These are phyloP conservation scores for Hylaea fasciaria DNA, from an alignment of 2,888 invertebrate species.

Conservation along the genomic window DNA sequence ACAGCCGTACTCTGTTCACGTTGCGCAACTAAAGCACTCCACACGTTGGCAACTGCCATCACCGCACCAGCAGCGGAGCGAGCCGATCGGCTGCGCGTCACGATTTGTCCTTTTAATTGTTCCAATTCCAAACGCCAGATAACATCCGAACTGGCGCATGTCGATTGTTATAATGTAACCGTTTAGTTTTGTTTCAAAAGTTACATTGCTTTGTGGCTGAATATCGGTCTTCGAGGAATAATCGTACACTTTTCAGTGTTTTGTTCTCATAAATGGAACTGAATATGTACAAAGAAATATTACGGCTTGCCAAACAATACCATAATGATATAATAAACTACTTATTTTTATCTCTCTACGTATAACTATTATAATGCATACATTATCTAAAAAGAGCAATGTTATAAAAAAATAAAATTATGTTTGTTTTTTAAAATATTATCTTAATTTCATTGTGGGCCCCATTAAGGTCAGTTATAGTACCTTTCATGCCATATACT, in stretches of 20 bases:
- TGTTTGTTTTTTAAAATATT: too few species aligned
- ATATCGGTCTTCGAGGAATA: conserved; percentile 31
- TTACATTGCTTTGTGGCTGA: conserved; percentile 15
- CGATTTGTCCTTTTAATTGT: conserved; percentile 66
- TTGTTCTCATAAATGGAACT: too few species aligned
- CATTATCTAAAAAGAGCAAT: too few species aligned
- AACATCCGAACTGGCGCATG: conserved; percentile 40
- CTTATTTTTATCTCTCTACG: too few species aligned
- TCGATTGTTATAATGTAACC: conserved; percentile 26
- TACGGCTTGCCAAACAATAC: too few species aligned
- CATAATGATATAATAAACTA: too few species aligned
- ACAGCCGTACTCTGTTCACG: conserved; percentile 48
- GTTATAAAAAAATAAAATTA: too few species aligned
- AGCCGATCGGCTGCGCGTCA: conserved; percentile 55
- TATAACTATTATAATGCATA: too few species aligned
- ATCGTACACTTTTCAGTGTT: conserved; percentile 2
- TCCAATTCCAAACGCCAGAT: conserved; percentile 55
- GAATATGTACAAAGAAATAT: too few species aligned
- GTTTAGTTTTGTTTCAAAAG: conserved; percentile 21
- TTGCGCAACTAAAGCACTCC: conserved; percentile 61
- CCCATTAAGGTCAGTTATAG: too few species aligned
- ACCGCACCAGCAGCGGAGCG: conserved; percentile 50
- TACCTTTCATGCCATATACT: too few species aligned
- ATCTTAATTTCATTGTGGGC: too few species aligned
- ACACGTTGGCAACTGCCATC: conserved; percentile 46